A percentile compares a stretch with the other conserved stretches of the same genome.
Conservation (phyloP, 2,888 invertebrate genomes). For the Sarcophaga caerulescens region DNA sequence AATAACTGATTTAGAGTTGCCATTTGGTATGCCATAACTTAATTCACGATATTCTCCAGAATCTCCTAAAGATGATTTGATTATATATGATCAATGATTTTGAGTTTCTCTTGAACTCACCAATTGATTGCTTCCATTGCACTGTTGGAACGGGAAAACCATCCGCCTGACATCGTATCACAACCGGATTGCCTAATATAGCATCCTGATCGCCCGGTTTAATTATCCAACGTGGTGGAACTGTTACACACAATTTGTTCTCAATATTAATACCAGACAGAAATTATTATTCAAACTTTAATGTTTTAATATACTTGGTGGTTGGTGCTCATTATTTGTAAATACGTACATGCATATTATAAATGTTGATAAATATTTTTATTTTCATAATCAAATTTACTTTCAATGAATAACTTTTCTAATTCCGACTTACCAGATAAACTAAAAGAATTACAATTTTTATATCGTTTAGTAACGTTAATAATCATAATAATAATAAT, state of each 20-base stretch:
- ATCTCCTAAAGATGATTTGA: conserved; percentile 69
- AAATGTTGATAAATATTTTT: conserved; percentile 30
- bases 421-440: conserved; percentile 53
- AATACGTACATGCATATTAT: conserved; percentile 52
- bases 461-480: background rate
- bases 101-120: too few species aligned
- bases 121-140: conserved; percentile 83
- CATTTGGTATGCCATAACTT: conserved; percentile 79
- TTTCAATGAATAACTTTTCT: conserved; percentile 20
- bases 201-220: conserved; percentile 88
- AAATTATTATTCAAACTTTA: conserved; percentile 30
- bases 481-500: too few species aligned
- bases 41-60: conserved; percentile 83
- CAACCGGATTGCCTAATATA: conserved; percentile 86
- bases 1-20: conserved; percentile 77
- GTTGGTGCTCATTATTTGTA: conserved; percentile 48
- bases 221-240: conserved; percentile 88
- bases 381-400: background rate
- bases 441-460: conserved; percentile 10
- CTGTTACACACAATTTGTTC: conserved; percentile 79
- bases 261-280: conserved; percentile 52
- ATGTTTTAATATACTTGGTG: conserved; percentile 2
- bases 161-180: conserved; percentile 88
- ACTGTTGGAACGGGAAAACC: conserved; percentile 87
- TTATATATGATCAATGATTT: too few species aligned